phyloP scores from a whole-genome alignment of 2,113 vertebrate species.

The Protobothrops flavoviridis region DNA sequence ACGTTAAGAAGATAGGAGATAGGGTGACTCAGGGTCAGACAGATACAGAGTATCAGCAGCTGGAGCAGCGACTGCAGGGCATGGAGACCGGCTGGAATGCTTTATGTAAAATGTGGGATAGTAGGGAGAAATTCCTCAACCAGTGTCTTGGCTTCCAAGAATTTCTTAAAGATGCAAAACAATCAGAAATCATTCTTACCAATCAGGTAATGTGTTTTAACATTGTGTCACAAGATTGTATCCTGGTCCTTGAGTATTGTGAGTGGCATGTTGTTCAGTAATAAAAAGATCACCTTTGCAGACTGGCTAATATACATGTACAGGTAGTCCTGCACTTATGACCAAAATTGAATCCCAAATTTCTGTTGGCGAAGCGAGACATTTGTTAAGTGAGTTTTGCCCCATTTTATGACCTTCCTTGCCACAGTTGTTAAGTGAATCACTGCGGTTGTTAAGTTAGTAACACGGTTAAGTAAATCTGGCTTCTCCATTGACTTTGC shows the following conservation, averaged over 20 bases:
- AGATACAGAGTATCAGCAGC: conserved; percentile 86
- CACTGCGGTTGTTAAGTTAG: neutral
- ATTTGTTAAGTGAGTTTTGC: neutral
- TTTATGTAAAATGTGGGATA: conserved; percentile 88
- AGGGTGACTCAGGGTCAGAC: conserved; percentile 78
- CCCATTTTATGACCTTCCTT: neutral
- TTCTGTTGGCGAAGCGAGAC: neutral
- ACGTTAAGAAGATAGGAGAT: conserved; percentile 74
- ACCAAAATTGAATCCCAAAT: neutral
- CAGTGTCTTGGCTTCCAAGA: conserved; percentile 89
- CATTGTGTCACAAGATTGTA: neutral
- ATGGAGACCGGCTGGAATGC: conserved; percentile 85
- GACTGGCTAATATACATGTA: neutral
- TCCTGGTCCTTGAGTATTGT: neutral
- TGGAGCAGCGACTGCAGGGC: conserved; percentile 82
- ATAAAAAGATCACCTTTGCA: neutral
- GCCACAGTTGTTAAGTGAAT: neutral
- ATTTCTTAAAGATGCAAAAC: conserved; percentile 89
- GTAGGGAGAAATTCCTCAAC: conserved; percentile 76
- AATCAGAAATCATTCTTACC: conserved; percentile 85
- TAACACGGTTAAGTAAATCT: neutral
- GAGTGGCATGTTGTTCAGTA: neutral
- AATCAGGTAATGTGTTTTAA: conserved; percentile 81
- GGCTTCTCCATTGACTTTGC: neutral
- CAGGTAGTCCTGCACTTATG: neutral